A percentile compares a stretch with the other conserved stretches of the same genome.
phyloP scores from a whole-genome alignment of 2,113 vertebrate species.

The Stictonetta naevosa region DNA sequence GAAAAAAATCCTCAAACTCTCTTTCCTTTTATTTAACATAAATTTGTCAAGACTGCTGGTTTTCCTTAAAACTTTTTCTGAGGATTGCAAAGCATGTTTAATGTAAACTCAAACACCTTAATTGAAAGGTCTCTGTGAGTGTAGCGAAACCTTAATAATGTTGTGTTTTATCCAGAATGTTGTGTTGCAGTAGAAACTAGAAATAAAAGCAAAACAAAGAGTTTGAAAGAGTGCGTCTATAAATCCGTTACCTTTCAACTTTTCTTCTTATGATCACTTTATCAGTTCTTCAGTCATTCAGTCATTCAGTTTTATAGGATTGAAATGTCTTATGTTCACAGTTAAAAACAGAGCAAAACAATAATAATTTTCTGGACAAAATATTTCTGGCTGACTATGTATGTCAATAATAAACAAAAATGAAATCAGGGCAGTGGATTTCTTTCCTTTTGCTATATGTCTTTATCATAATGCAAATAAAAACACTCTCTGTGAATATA shows the following conservation, averaged over 20 bases:
- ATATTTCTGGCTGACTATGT: background rate
- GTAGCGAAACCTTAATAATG: conserved; percentile 20
- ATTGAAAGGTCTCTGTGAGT: conserved; percentile 45
- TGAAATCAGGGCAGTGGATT: background rate
- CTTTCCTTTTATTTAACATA: background rate
- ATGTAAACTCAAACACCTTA: conserved; percentile 32
- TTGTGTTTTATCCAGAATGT: background rate
- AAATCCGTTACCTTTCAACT: conserved; percentile 27
- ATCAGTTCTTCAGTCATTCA: background rate
- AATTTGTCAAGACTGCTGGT: background rate
- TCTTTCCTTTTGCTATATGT: background rate
- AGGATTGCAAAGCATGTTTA: background rate
- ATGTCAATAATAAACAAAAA: conserved; percentile 21
- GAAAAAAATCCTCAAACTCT: background rate
- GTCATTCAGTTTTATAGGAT: background rate
- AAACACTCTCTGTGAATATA: background rate
- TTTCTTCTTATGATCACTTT: conserved; percentile 29
- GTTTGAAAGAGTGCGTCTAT: background rate
- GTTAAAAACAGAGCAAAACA: background rate
- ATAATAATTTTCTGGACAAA: background rate
- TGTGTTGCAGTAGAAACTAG: conserved; percentile 4
- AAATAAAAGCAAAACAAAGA: conserved; percentile 14
- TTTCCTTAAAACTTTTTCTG: conserved; percentile 12
- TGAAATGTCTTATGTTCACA: background rate
- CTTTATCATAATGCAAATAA: background rate